phyloP scores from a whole-genome alignment of 2,888 invertebrate genomes.

The Xestia sexstrigata region DNA sequence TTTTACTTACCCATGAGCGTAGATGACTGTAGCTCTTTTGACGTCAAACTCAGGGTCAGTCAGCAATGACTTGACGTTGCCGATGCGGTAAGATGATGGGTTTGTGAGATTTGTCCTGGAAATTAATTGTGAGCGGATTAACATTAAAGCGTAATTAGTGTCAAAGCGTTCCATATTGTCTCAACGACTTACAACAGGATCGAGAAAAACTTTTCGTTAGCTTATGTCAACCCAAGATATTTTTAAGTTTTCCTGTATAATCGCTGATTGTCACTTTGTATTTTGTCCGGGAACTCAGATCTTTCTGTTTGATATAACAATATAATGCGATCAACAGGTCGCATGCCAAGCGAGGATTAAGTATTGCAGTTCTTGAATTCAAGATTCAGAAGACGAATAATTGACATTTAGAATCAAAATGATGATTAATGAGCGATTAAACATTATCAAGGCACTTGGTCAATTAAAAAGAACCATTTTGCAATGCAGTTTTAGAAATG shows the following conservation, averaged over 20 bases:
- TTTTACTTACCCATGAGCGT: conserved; percentile 82
- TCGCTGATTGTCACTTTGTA: not conserved
- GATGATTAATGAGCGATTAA: not conserved
- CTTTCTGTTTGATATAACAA: not conserved
- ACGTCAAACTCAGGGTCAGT: conserved; percentile 70
- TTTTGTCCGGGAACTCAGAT: not conserved
- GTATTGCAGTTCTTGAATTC: not conserved
- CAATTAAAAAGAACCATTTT: not conserved
- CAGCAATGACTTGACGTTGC: conserved; percentile 66
- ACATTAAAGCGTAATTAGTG: not conserved
- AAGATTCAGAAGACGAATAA: not conserved
- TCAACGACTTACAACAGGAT: not conserved
- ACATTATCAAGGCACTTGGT: not conserved
- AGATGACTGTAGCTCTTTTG: conserved; percentile 78
- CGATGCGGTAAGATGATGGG: conserved; percentile 66
- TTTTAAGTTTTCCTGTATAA: not conserved
- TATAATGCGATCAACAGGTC: not conserved
- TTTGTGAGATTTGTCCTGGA: conserved; percentile 69
- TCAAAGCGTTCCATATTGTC: not conserved
- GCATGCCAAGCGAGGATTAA: too few species aligned
- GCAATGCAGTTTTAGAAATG: not conserved
- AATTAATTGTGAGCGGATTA: not conserved
- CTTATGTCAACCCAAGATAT: not conserved
- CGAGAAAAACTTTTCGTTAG: not conserved
- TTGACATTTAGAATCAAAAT: not conserved